phyloP scores from a whole-genome alignment of 2,888 invertebrate species.

The Hedychridium roseum region DNA sequence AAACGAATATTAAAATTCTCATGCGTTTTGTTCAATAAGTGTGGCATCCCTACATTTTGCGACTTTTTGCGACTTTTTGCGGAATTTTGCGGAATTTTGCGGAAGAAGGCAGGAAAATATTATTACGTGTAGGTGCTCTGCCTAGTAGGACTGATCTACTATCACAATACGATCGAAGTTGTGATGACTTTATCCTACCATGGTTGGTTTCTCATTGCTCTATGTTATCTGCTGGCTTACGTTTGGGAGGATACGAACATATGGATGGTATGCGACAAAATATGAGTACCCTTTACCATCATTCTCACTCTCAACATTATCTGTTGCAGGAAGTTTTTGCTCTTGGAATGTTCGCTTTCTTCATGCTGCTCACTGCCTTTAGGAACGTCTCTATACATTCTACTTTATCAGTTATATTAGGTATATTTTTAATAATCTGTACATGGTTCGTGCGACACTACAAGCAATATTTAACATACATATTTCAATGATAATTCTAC shows the following conservation, averaged over 20 bases:
- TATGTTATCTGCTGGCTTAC: constrained; percentile 25
- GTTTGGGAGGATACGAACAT: constrained; percentile 28
- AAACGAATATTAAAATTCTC: not conserved
- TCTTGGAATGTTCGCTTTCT: constrained; percentile 19
- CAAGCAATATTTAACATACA: no score
- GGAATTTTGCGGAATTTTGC: no score
- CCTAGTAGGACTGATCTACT: constrained; percentile 18
- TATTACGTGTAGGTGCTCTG: constrained; percentile 26
- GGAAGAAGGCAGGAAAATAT: no score
- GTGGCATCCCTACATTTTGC: no score
- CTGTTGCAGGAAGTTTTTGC: constrained; percentile 26
- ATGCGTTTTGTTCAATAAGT: no score
- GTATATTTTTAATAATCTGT: no score
- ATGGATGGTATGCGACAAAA: constrained; percentile 25
- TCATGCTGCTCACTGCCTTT: constrained; percentile 16
- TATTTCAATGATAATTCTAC: no score
- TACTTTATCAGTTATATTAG: constrained; percentile 1
- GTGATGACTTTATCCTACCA: constrained; percentile 21
- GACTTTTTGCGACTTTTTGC: no score
- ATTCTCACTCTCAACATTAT: no score
- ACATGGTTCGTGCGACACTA: no score
- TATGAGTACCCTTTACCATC: no score
- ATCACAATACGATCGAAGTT: constrained; percentile 2
- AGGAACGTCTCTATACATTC: not conserved
- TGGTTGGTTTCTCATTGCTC: constrained; percentile 32